Evolutionary conservation across 2,888 invertebrate species (phyloP).

Genomic region (Zeuzera pyrina): DNA sequence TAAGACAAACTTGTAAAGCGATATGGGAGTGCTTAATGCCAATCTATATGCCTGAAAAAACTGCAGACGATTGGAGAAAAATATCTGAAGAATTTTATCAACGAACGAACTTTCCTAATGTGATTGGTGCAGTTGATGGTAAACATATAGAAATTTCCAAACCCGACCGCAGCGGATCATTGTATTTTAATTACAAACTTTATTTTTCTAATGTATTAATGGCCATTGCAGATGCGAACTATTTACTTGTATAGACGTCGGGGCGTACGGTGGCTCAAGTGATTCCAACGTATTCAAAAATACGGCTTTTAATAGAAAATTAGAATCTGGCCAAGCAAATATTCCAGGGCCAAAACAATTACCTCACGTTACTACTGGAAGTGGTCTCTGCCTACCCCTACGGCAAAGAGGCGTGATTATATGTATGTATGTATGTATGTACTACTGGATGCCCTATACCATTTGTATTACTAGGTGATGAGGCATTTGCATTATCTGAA

Average conservation of each 20-base stretch:
- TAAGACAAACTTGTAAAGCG: too few relatives aligned
- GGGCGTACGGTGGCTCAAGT: neutral
- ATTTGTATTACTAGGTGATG: conserved; percentile 21
- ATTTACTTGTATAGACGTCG: neutral
- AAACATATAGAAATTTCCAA: too few relatives aligned
- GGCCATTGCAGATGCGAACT: neutral
- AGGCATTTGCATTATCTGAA: conserved; percentile 20
- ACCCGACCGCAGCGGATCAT: neutral
- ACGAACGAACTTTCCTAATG: neutral
- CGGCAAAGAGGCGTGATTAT: too few relatives aligned
- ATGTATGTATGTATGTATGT: too few relatives aligned
- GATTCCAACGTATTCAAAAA: neutral
- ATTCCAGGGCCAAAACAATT: too few relatives aligned
- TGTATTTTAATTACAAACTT: neutral
- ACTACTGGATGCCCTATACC: too few relatives aligned
- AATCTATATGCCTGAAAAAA: too few relatives aligned
- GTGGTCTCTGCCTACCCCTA: too few relatives aligned
- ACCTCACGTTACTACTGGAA: too few relatives aligned
- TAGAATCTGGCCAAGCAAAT: neutral
- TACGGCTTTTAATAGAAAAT: neutral
- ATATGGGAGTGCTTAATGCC: too few relatives aligned
- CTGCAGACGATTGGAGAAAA: neutral
- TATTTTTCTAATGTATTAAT: neutral
- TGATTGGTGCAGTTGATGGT: too few relatives aligned
- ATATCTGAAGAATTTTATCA: neutral